Conservation (phyloP, 1,140 invertebrate species). For the Cyclina sinensis region DNA sequence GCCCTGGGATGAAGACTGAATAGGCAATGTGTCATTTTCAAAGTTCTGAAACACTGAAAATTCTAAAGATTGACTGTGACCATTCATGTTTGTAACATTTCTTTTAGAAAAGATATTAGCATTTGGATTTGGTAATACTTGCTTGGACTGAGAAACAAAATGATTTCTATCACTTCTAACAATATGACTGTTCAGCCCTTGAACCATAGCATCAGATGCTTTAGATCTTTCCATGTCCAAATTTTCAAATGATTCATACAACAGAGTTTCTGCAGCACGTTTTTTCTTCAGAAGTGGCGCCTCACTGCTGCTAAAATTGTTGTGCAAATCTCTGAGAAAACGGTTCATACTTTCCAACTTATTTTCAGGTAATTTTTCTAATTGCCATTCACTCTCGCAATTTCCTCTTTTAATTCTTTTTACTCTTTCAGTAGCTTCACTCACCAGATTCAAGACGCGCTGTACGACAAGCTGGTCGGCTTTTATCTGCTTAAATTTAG, state of each 20-base stretch:
- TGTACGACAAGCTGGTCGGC: neutral
- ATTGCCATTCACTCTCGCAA: neutral
- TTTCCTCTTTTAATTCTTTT: neutral
- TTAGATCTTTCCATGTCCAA: neutral
- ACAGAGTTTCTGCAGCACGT: neutral
- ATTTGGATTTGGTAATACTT: too few relatives aligned
- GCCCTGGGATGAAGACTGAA: too few relatives aligned
- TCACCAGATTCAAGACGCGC: neutral
- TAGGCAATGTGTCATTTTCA: too few relatives aligned
- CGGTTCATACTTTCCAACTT: conserved; percentile 16
- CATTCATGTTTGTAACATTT: too few relatives aligned
- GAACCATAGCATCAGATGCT: too few relatives aligned
- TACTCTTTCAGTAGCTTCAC: neutral
- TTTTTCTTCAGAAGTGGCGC: neutral
- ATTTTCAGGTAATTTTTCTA: conserved; percentile 21
- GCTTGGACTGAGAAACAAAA: too few relatives aligned
- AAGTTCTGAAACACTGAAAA: too few relatives aligned
- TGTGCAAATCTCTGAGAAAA: conserved; percentile 9
- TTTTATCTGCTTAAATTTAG: neutral
- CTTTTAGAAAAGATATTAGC: too few relatives aligned
- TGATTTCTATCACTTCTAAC: too few relatives aligned
- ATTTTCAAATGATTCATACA: conserved; percentile 44
- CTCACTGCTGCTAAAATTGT: too few relatives aligned
- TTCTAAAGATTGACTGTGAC: too few relatives aligned
- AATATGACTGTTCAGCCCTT: too few relatives aligned